Conservation (phyloP, 2,888 invertebrate genomes). For the Microplitis manilae region DNA sequence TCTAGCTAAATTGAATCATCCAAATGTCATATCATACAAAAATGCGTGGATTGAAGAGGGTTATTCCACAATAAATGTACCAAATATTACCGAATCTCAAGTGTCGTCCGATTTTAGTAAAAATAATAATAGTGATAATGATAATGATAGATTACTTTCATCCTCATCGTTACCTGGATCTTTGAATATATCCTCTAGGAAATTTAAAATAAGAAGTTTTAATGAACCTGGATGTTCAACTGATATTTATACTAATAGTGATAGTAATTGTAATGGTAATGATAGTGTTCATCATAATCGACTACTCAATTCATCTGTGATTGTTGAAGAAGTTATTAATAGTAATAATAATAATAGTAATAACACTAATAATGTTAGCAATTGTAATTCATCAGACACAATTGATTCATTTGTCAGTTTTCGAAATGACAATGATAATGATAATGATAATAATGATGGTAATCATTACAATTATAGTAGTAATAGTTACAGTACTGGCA, state of each 20-base stretch:
- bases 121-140: not conserved
- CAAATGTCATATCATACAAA: slow-evolving; percentile 87
- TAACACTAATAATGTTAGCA: not conserved
- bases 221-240: not conserved
- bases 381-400: not conserved
- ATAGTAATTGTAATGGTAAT: not conserved
- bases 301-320: too few species aligned
- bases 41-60: slow-evolving; percentile 85
- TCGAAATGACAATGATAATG: too few species aligned
- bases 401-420: too few species aligned
- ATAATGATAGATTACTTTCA: not conserved
- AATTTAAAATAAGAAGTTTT: not conserved
- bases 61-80: slow-evolving; percentile 42
- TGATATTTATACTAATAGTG: not conserved
- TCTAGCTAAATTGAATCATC: slow-evolving; percentile 83
- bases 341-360: too few species aligned
- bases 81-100: slow-evolving; percentile 41
- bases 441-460: not conserved
- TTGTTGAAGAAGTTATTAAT: too few species aligned
- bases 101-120: not conserved
- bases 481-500: not conserved
- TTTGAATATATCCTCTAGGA: not conserved
- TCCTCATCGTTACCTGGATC: not conserved
- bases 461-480: not conserved
- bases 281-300: too few species aligned